Evolutionary conservation across 2,797 vertebrate genomes (phyloP).

Genomic region (Dipus sagitta): DNA sequence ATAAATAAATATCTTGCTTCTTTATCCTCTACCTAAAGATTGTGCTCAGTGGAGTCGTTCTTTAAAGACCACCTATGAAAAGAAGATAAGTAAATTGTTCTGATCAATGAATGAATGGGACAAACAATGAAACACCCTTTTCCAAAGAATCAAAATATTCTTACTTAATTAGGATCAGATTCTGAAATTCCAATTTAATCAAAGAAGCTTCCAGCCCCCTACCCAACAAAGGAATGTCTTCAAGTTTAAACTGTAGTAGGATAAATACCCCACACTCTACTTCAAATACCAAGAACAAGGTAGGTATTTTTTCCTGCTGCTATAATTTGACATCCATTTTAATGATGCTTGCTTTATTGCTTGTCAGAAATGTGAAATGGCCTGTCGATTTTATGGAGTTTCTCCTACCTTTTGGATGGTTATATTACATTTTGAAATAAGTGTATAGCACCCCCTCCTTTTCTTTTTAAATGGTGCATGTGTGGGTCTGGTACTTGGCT

Average conservation of each 20-base stretch:
- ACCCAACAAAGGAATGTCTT: conserved; percentile 54
- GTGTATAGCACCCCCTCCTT: neutral
- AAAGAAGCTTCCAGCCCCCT: neutral
- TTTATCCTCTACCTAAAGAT: conserved; percentile 21
- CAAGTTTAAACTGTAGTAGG: conserved; percentile 51
- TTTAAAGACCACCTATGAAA: conserved; percentile 34
- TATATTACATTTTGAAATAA: conserved; percentile 80
- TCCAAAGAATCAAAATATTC: conserved; percentile 56
- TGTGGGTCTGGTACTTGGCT: conserved; percentile 79
- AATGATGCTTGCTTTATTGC: conserved; percentile 83
- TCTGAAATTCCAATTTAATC: conserved; percentile 65
- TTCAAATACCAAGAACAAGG: conserved; percentile 76
- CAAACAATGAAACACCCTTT: conserved; percentile 8
- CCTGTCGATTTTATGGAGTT: conserved; percentile 82
- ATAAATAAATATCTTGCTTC: neutral
- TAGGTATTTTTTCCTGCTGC: conserved; percentile 75
- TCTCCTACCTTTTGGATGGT: conserved; percentile 80
- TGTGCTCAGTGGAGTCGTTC: neutral
- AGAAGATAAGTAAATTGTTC: conserved; percentile 45
- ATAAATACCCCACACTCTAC: conserved; percentile 61
- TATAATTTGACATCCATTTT: conserved; percentile 84
- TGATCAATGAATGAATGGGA: conserved; percentile 23
- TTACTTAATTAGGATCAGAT: conserved; percentile 35
- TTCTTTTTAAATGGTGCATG: conserved; percentile 57
- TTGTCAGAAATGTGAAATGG: conserved; percentile 83